phyloP scores from a whole-genome alignment of 2,797 vertebrate genomes.

The Ctenochaetus hawaiiensis region DNA sequence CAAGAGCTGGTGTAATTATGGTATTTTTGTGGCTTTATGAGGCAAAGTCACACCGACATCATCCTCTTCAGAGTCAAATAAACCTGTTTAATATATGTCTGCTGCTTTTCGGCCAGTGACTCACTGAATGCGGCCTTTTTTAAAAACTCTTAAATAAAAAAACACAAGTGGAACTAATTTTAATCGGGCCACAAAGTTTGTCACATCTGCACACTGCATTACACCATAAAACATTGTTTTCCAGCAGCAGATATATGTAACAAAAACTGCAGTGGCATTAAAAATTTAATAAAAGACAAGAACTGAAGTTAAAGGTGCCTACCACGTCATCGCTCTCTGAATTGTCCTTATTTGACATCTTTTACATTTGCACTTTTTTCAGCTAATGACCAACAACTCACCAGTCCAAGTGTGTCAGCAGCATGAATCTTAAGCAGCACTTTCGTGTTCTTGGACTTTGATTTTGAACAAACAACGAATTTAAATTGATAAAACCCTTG shows the following conservation, averaged over 20 bases:
- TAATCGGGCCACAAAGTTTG: slow-evolving; percentile 7
- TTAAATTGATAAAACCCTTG: neutral
- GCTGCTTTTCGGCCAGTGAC: slow-evolving; percentile 8
- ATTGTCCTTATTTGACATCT: neutral
- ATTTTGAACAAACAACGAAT: neutral
- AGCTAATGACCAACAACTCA: neutral
- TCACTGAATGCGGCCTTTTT: slow-evolving; percentile 12
- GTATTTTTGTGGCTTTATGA: slow-evolving; percentile 45
- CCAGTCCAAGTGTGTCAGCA: neutral
- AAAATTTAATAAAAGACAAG: neutral
- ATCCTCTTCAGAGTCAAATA: slow-evolving; percentile 37
- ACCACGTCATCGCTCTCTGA: neutral
- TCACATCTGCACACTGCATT: slow-evolving; percentile 1
- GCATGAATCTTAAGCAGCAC: neutral
- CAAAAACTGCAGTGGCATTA: neutral
- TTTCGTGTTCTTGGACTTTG: neutral
- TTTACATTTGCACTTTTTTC: neutral
- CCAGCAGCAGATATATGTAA: neutral
- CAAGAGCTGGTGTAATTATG: slow-evolving; percentile 23
- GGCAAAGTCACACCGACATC: slow-evolving; percentile 24
- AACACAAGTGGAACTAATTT: neutral
- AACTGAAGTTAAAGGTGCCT: neutral
- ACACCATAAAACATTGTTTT: neutral
- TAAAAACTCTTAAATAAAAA: neutral
- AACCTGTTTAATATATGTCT: slow-evolving; percentile 36